Base-by-base conservation (phyloP, 2,113 vertebrate genomes). In the Sturnus vulgaris region DNA sequence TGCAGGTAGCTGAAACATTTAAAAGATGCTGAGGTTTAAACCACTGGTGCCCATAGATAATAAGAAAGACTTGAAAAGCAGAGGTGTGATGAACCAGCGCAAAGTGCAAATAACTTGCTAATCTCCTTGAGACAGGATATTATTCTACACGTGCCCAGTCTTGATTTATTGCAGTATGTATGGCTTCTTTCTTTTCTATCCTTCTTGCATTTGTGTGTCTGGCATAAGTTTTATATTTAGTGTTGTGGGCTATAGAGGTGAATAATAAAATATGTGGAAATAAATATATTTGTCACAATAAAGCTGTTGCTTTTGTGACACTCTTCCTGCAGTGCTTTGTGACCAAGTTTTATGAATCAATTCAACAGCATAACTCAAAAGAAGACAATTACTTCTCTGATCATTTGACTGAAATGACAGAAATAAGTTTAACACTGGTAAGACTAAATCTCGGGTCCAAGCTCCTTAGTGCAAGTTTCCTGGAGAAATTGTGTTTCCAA, bases 21-120 rank as follows among this genome's bases (percentile, higher is more conserved):
- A 85, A 94, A 97, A 95, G 81, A 78, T 94, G 55, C 28, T 40
- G 31, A 95, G 97, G 66, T 91, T 96, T 95, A 96, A 96, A 92
- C 24, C 63, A 70, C 83, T 81, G 33, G 52, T 96, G 71, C 16
- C 52, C 68, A 55, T 10, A 56, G 84, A 83, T 92, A 95, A 93
- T 92, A 85, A 47, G 49, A 92, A 94, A 93, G 37, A 95, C 77
- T 84, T 90, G 63, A 96, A 95, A 59, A 96, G 66, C 93, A 97
- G 93, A 93, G 77, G 86, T 90, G 35, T 56, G 52, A 82, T 85
- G 93, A 97, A 70, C 65, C 89, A 95, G 80, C 65, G 40, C 64
- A 91, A 89, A 96, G 86, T 52, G 86, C 40, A 4, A 92, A 70
- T 81, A 78, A 73, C 47, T 91, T 90, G 79, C 52, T 90, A 73